A percentile compares a stretch with the other conserved stretches of the same genome.
phyloP scores from a whole-genome alignment of 2,888 invertebrate genomes.

The Microctonus aethiopoides region DNA sequence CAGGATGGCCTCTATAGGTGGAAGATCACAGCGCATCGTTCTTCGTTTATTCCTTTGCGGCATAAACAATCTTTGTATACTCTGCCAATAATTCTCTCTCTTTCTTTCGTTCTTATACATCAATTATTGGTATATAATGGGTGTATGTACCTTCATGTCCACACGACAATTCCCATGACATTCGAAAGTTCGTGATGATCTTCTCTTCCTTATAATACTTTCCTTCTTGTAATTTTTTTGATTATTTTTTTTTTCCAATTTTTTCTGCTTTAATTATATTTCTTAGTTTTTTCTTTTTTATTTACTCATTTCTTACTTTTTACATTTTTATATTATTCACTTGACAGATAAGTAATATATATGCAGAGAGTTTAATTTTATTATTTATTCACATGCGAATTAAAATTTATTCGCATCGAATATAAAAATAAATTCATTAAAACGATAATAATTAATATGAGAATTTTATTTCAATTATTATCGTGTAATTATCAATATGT shows the following conservation, averaged over 20 bases:
- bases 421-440: too few species aligned
- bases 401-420: too few species aligned
- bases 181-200: constrained; percentile 50
- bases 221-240: background rate
- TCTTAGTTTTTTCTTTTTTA: constrained; percentile 4
- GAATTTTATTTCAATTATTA: constrained; percentile 1
- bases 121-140: background rate
- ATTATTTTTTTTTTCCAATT: constrained; percentile 17
- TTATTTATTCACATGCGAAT: too few species aligned
- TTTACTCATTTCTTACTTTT: too few species aligned
- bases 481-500: constrained; percentile 1
- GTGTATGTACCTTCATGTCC: background rate
- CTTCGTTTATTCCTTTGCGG: background rate
- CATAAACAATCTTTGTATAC: constrained; percentile 23
- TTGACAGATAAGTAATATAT: too few species aligned
- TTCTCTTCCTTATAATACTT: constrained; percentile 43
- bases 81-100: constrained; percentile 11
- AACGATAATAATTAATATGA: background rate
- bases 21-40: constrained; percentile 9
- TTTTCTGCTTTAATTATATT: too few species aligned
- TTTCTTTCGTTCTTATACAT: background rate
- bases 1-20: constrained; percentile 2
- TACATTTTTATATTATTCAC: too few species aligned
- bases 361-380: too few species aligned
- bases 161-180: constrained; percentile 36